Conservation (phyloP, 2,797 vertebrate genomes). For the Hylomyscus alleni region DNA sequence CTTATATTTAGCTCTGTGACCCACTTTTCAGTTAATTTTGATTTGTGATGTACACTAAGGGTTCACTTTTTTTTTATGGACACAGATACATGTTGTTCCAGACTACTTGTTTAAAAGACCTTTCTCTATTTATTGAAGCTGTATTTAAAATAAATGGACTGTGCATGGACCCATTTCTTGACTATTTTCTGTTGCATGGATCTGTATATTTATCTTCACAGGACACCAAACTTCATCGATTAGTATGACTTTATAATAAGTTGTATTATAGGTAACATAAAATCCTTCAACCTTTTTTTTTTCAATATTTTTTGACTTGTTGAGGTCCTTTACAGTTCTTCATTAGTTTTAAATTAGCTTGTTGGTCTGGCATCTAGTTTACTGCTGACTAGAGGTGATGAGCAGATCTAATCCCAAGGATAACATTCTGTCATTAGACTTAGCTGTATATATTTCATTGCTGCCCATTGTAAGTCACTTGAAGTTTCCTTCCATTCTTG, state of each 20-base stretch:
- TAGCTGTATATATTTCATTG: not conserved
- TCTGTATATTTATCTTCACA: not conserved
- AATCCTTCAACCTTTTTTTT: not conserved
- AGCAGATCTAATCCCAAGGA: not conserved
- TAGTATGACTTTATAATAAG: not conserved
- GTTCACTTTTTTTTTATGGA: not conserved
- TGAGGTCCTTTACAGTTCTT: not conserved
- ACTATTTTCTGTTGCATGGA: not conserved
- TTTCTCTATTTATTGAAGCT: slow-evolving; percentile 20
- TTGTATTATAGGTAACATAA: not conserved
- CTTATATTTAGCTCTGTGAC: not conserved
- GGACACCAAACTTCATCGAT: not conserved
- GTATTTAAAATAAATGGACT: not conserved
- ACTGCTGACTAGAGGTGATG: not conserved
- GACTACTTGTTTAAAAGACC: slow-evolving; percentile 9
- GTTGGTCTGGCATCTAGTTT: not conserved
- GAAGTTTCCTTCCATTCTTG: slow-evolving; percentile 6
- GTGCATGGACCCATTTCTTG: not conserved
- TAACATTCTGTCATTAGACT: not conserved
- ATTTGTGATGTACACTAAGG: slow-evolving; percentile 23
- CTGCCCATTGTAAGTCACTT: not conserved
- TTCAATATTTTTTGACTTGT: not conserved
- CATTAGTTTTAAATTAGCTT: slow-evolving; percentile 9
- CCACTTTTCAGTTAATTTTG: slow-evolving; percentile 9
- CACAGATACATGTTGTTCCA: not conserved